phyloP scores from a whole-genome alignment of 1,140 invertebrate species.

The Nilaparvata lugens region DNA sequence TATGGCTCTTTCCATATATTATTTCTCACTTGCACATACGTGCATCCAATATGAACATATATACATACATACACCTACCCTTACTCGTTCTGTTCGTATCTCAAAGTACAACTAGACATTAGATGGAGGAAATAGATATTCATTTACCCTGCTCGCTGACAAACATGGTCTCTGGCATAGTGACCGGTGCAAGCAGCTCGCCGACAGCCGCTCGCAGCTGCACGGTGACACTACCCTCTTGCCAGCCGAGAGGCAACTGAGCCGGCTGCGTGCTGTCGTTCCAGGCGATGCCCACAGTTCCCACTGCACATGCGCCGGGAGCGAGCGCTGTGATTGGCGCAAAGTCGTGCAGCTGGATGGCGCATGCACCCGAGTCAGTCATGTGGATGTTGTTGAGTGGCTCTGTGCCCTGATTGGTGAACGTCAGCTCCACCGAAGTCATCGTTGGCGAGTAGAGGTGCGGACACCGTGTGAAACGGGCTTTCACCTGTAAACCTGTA shows the following conservation, averaged over 20 bases:
- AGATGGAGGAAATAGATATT: background rate
- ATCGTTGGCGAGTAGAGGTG: slow-evolving; percentile 80
- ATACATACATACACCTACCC: background rate
- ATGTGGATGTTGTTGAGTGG: slow-evolving; percentile 63
- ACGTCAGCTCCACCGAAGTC: slow-evolving; percentile 72
- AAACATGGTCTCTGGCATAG: slow-evolving; percentile 68
- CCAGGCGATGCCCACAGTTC: slow-evolving; percentile 81
- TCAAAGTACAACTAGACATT: background rate
- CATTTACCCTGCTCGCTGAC: slow-evolving; percentile 54
- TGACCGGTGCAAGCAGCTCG: slow-evolving; percentile 77
- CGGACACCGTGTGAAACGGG: slow-evolving; percentile 60
- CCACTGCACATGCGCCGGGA: slow-evolving; percentile 43
- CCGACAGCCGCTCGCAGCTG: slow-evolving; percentile 76
- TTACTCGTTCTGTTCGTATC: background rate
- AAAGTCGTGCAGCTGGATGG: slow-evolving; percentile 78
- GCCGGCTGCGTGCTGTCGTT: slow-evolving; percentile 87
- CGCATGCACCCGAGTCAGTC: slow-evolving; percentile 42
- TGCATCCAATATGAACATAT: background rate
- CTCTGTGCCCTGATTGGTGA: slow-evolving; percentile 60
- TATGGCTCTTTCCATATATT: too few relatives aligned
- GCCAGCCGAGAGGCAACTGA: slow-evolving; percentile 63
- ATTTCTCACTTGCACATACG: too few relatives aligned
- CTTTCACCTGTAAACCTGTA: slow-evolving; percentile 50
- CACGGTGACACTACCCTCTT: slow-evolving; percentile 47
- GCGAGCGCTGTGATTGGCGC: slow-evolving; percentile 50